Evolutionary conservation across 2,888 invertebrate species (phyloP).

Genomic region (Onthophagus sagittarius): DNA sequence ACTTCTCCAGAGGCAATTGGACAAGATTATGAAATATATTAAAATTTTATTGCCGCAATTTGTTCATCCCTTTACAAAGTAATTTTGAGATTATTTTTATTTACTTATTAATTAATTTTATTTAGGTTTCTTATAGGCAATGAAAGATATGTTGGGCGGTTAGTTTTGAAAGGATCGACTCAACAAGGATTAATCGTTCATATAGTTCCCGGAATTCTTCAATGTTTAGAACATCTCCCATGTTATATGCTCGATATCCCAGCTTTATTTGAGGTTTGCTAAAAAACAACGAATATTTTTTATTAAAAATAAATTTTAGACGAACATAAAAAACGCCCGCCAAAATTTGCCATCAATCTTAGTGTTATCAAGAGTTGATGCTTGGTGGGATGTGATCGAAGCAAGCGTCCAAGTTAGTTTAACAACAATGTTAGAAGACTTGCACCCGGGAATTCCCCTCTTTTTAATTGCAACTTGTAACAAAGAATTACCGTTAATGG

Average conservation of each 20-base stretch:
- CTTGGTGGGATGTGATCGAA: slow-evolving; percentile 45
- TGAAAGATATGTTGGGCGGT: slow-evolving; percentile 42
- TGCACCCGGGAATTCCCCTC: slow-evolving; percentile 44
- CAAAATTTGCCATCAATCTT: slow-evolving; percentile 42
- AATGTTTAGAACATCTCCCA: slow-evolving; percentile 54
- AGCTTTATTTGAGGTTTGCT: slow-evolving; percentile 32
- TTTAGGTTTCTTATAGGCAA: slow-evolving; percentile 38
- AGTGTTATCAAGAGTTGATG: slow-evolving; percentile 41
- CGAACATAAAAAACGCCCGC: slow-evolving; percentile 32
- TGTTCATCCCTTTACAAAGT: slow-evolving; percentile 38
- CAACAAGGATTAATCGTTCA: slow-evolving; percentile 57
- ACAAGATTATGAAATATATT: slow-evolving; percentile 37
- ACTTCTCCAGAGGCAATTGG: slow-evolving; percentile 40
- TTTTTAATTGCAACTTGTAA: slow-evolving; percentile 43
- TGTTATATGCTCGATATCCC: slow-evolving; percentile 48
- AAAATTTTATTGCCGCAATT: slow-evolving; percentile 44
- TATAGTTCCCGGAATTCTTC: slow-evolving; percentile 59
- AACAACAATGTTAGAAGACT: slow-evolving; percentile 40
- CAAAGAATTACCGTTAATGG: slow-evolving; percentile 40
- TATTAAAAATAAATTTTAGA: slow-evolving; percentile 28
- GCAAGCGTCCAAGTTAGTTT: slow-evolving; percentile 39
- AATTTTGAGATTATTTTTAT: slow-evolving; percentile 2
- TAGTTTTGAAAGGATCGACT: slow-evolving; percentile 39
- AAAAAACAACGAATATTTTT: neutral
- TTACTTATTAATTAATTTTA: neutral